phyloP scores from a whole-genome alignment of 2,888 invertebrate species.

The Tyria jacobaeae region DNA sequence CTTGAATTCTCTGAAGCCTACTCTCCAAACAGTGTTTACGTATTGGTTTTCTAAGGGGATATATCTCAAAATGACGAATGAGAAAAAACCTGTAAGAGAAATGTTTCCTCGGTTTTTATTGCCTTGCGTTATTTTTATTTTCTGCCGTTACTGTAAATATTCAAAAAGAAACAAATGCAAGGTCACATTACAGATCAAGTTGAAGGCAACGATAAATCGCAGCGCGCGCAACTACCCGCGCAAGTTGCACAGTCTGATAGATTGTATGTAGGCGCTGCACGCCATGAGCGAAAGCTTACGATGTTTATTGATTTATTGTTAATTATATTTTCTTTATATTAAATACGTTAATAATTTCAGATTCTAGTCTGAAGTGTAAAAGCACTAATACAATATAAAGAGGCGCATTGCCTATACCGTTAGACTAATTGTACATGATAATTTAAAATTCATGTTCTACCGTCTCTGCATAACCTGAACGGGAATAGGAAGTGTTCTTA shows the following conservation, averaged over 20 bases:
- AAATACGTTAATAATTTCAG: background rate
- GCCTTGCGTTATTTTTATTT: background rate
- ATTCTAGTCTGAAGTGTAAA: background rate
- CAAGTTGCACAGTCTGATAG: conserved; percentile 52
- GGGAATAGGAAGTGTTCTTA: too few relatives aligned
- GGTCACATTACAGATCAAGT: conserved; percentile 60
- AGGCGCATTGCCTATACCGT: background rate
- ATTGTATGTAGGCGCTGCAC: conserved; percentile 20
- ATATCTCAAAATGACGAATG: background rate
- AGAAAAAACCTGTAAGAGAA: background rate
- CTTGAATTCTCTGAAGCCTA: conserved; percentile 9
- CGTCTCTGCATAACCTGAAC: too few relatives aligned
- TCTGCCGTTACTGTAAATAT: conserved; percentile 13
- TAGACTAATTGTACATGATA: background rate
- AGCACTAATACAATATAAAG: background rate
- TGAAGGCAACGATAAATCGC: conserved; percentile 66
- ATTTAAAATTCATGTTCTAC: too few relatives aligned
- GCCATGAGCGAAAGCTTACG: conserved; percentile 8
- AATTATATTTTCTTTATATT: background rate
- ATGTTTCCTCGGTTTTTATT: too few relatives aligned
- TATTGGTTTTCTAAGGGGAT: conserved; percentile 16
- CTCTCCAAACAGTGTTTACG: conserved; percentile 9
- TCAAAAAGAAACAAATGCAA: conserved; percentile 29
- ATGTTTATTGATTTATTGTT: conserved; percentile 1
- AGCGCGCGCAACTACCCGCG: conserved; percentile 50